Conservation (phyloP, 2,113 vertebrate genomes). For the Microcebus ravelobensis region DNA sequence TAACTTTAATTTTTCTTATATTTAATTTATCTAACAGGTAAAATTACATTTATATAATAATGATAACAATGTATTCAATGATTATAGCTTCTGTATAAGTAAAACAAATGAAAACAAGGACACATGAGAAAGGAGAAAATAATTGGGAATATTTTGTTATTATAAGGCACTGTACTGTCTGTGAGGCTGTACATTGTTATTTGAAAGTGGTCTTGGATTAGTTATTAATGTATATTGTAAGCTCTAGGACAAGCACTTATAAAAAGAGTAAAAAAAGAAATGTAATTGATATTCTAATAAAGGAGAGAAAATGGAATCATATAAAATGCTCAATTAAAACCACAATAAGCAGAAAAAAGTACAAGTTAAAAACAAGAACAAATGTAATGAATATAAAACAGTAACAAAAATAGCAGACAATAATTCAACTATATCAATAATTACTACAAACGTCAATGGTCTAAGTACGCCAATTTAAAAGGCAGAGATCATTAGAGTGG, state of each 20-base stretch:
- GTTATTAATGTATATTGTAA: neutral
- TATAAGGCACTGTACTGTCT: no score
- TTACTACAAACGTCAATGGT: neutral
- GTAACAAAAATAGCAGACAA: neutral
- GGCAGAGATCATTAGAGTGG: neutral
- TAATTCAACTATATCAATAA: neutral
- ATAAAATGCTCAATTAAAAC: neutral
- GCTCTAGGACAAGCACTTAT: neutral
- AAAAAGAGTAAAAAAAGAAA: neutral
- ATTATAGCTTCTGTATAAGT: neutral
- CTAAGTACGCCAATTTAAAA: neutral
- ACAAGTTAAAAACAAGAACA: neutral
- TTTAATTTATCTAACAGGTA: neutral
- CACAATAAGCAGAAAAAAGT: neutral
- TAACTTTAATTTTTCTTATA: neutral
- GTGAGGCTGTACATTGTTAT: neutral
- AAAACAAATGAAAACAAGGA: neutral
- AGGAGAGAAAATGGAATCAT: neutral
- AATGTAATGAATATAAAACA: neutral
- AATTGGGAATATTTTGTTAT: neutral
- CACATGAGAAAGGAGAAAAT: neutral
- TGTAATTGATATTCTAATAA: neutral
- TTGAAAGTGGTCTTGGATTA: neutral
- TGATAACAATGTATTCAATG: neutral
- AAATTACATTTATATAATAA: neutral